A percentile compares a stretch with the other conserved stretches of the same genome.
Evolutionary conservation across 2,113 vertebrate genomes (phyloP).

Genomic region (Onychostoma macrolepis): DNA sequence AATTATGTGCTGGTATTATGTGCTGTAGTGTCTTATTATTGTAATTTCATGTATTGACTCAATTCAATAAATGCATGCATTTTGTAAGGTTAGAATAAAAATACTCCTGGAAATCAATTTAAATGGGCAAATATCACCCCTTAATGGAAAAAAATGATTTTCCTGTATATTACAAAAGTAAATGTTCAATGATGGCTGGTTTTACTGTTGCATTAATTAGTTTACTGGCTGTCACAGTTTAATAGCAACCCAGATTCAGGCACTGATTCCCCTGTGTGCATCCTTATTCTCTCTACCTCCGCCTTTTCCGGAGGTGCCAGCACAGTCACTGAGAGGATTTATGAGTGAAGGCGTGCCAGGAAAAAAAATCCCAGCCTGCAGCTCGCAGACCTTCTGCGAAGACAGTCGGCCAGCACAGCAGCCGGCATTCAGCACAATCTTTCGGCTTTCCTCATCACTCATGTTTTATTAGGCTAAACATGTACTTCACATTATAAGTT

Average conservation of each 20-base stretch:
- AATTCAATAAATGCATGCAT: no score
- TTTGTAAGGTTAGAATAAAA: neutral
- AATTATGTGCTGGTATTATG: no score
- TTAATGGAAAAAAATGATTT: neutral
- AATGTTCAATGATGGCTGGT: neutral
- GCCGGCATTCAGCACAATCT: neutral
- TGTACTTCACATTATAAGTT: neutral
- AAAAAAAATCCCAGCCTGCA: neutral
- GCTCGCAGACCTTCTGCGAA: neutral
- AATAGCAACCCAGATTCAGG: constrained; percentile 18
- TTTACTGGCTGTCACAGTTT: constrained; percentile 25
- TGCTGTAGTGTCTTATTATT: no score
- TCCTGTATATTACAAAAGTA: neutral
- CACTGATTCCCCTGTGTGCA: neutral
- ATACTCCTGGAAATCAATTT: neutral
- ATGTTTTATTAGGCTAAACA: neutral
- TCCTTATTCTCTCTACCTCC: neutral
- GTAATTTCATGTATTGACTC: no score
- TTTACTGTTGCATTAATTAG: constrained; percentile 21
- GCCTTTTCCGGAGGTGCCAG: neutral
- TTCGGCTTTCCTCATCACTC: neutral
- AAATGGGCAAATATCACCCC: neutral
- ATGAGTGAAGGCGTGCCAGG: constrained; percentile 7
- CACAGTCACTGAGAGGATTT: constrained; percentile 26
- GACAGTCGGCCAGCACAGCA: neutral